Conservation (phyloP, 2,113 vertebrate species). For the Picathartes gymnocephalus region DNA sequence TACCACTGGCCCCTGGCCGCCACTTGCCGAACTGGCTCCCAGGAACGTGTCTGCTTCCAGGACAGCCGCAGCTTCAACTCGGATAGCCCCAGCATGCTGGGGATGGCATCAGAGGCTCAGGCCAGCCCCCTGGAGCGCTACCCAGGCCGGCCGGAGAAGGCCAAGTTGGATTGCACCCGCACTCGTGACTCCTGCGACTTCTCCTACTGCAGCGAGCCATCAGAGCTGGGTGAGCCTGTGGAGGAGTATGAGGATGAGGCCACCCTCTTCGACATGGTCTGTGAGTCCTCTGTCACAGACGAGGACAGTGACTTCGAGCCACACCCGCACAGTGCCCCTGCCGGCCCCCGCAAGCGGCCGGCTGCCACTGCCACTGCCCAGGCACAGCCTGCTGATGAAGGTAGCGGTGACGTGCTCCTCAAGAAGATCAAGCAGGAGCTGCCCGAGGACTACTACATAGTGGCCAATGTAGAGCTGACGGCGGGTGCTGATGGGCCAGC, state of each 20-base stretch:
- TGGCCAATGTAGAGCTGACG: slow-evolving; percentile 78
- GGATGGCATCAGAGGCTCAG: slow-evolving; percentile 75
- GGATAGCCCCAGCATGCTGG: slow-evolving; percentile 80
- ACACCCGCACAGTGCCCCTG: slow-evolving; percentile 53
- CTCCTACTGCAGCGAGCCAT: slow-evolving; percentile 85
- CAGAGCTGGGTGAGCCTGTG: slow-evolving; percentile 78
- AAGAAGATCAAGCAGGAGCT: slow-evolving; percentile 90
- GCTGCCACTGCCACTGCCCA: slow-evolving; percentile 49
- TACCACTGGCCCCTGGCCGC: slow-evolving; percentile 88
- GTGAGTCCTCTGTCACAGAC: slow-evolving; percentile 86
- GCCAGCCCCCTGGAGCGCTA: slow-evolving; percentile 79
- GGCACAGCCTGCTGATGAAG: slow-evolving; percentile 61
- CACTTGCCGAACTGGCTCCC: slow-evolving; percentile 79
- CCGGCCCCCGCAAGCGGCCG: slow-evolving; percentile 39
- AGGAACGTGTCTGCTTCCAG: slow-evolving; percentile 82
- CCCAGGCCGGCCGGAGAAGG: slow-evolving; percentile 70
- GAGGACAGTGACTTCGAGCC: slow-evolving; percentile 86
- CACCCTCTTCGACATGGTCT: slow-evolving; percentile 84
- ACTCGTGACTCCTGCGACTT: slow-evolving; percentile 84
- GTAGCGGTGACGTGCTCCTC: slow-evolving; percentile 64
- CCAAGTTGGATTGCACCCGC: slow-evolving; percentile 77
- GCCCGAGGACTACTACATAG: slow-evolving; percentile 83
- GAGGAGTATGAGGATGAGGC: slow-evolving; percentile 85
- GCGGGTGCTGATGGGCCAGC: slow-evolving; percentile 63
- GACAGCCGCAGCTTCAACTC: slow-evolving; percentile 83